phyloP scores from a whole-genome alignment of 1,140 invertebrate genomes.

The Lepidotrigona ventralis region DNA sequence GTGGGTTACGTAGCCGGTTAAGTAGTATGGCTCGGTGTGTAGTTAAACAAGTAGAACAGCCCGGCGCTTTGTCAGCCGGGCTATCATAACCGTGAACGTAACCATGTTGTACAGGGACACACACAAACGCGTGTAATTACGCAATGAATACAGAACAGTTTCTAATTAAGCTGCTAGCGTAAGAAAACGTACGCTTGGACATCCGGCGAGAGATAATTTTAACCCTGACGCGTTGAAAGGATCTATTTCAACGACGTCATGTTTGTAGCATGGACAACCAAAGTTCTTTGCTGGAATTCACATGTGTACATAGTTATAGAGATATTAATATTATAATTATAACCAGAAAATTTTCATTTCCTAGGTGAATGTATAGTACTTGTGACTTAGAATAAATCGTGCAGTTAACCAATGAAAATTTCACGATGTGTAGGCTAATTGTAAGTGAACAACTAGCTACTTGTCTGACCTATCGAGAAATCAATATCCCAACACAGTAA shows the following conservation, averaged over 20 bases:
- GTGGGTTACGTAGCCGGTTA: constrained; percentile 3
- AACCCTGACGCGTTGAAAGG: background rate
- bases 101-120: background rate
- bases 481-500: background rate
- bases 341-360: no score
- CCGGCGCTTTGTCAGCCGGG: constrained; percentile 6
- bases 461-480: constrained; percentile 8
- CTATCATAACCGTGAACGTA: constrained; percentile 14
- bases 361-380: no score
- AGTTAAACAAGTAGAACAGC: constrained; percentile 14
- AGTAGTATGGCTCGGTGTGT: constrained; percentile 4
- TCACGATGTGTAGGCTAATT: background rate
- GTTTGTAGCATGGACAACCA: background rate
- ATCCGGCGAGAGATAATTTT: background rate
- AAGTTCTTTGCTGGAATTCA: background rate
- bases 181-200: background rate
- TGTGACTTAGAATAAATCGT: no score
- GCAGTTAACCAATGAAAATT: background rate
- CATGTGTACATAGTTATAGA: no score
- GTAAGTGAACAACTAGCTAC: background rate
- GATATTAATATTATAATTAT: no score
- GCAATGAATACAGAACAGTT: background rate
- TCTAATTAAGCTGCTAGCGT: background rate
- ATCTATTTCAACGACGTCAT: background rate
- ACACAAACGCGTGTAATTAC: background rate